Evolutionary conservation across 1,140 invertebrate genomes (phyloP).

Genomic region (Chironomus striatipennis): DNA sequence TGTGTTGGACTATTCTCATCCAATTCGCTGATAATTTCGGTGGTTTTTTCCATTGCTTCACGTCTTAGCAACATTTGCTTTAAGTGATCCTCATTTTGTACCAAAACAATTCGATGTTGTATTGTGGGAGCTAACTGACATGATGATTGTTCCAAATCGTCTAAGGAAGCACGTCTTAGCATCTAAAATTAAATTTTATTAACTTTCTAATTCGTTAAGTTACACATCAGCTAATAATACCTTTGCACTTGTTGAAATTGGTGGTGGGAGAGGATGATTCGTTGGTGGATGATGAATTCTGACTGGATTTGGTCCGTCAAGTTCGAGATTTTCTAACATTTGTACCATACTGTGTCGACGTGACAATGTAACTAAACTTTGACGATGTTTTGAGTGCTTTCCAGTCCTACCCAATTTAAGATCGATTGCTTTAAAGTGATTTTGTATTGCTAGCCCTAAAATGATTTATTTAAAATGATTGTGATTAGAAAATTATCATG

Average conservation of each 20-base stretch:
- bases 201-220: not conserved
- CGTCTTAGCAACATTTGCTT: slow-evolving; percentile 36
- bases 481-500: too few relatives aligned
- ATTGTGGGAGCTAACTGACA: slow-evolving; percentile 65
- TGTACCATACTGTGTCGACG: slow-evolving; percentile 66
- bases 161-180: slow-evolving; percentile 58
- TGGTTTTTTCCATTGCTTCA: slow-evolving; percentile 36
- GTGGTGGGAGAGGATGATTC: slow-evolving; percentile 29
- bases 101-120: slow-evolving; percentile 65
- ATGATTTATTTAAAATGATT: not conserved
- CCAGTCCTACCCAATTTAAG: slow-evolving; percentile 58
- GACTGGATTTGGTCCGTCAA: slow-evolving; percentile 57
- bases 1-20: slow-evolving; percentile 24
- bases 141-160: slow-evolving; percentile 65
- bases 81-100: slow-evolving; percentile 52
- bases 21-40: slow-evolving; percentile 36
- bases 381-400: slow-evolving; percentile 69
- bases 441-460: slow-evolving; percentile 59
- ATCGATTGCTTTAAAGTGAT: slow-evolving; percentile 81
- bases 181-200: slow-evolving; percentile 30
- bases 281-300: slow-evolving; percentile 39
- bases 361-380: slow-evolving; percentile 70
- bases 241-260: slow-evolving; percentile 35
- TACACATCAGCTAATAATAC: slow-evolving; percentile 28
- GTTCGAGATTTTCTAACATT: slow-evolving; percentile 56